A percentile compares a stretch with the other conserved stretches of the same genome.
phyloP scores from a whole-genome alignment of 2,797 vertebrate species.

The Echiichthys vipera region DNA sequence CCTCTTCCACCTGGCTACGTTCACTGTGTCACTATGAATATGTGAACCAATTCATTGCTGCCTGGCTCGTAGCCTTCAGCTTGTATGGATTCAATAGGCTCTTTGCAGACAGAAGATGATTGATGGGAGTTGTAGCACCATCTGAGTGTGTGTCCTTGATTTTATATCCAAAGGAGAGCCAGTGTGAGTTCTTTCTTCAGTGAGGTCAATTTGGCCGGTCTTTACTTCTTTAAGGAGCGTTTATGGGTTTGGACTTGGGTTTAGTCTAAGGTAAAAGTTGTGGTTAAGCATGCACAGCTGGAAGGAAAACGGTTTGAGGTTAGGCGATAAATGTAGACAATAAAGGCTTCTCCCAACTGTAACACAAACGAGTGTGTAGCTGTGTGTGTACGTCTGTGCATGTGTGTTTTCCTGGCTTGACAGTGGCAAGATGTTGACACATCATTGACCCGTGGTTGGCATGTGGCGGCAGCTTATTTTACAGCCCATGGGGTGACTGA shows the following conservation, averaged over 20 bases:
- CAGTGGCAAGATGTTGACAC: slow-evolving; percentile 64
- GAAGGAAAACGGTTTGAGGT: slow-evolving; percentile 31
- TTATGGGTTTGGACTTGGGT: slow-evolving; percentile 46
- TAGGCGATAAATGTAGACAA: slow-evolving; percentile 11
- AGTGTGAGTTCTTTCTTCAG: slow-evolving; percentile 3
- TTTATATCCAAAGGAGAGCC: slow-evolving; percentile 17
- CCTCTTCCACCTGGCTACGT: neutral
- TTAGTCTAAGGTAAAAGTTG: slow-evolving; percentile 49
- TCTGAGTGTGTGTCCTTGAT: slow-evolving; percentile 26
- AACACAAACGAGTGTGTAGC: slow-evolving; percentile 16
- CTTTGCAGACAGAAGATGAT: slow-evolving; percentile 1
- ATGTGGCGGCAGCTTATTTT: slow-evolving; percentile 69
- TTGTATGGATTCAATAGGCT: slow-evolving; percentile 14
- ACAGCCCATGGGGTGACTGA: slow-evolving; percentile 57
- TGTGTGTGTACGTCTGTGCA: neutral
- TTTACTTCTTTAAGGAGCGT: slow-evolving; percentile 32
- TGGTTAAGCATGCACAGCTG: slow-evolving; percentile 33
- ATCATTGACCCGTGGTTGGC: slow-evolving; percentile 60
- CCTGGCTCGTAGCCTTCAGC: neutral
- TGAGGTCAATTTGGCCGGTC: slow-evolving; percentile 33
- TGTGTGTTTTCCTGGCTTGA: slow-evolving; percentile 40
- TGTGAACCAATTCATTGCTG: neutral
- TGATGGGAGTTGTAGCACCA: slow-evolving; percentile 21
- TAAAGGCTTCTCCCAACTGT: slow-evolving; percentile 12
- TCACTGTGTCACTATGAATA: neutral